Evolutionary conservation across 2,797 vertebrate species (phyloP).

Genomic region (Melanotaenia nigrans): DNA sequence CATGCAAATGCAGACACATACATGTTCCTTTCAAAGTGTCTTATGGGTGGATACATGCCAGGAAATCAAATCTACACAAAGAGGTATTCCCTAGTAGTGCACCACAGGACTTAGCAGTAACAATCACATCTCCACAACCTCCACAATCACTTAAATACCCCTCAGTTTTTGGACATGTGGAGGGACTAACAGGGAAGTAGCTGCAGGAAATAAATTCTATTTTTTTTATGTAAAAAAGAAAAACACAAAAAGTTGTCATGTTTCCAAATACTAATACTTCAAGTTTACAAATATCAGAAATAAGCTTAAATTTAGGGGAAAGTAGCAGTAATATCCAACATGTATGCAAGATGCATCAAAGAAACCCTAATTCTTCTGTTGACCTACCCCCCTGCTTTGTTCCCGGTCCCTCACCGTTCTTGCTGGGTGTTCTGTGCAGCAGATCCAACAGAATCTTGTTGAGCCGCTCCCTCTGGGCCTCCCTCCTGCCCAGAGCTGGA

Average conservation of each 20-base stretch:
- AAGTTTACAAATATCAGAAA: constrained; percentile 26
- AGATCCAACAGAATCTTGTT: constrained; percentile 94
- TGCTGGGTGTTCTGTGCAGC: constrained; percentile 93
- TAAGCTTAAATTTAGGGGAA: background rate
- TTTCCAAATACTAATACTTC: background rate
- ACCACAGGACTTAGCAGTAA: too few species aligned
- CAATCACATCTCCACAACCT: too few species aligned
- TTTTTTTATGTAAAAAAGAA: too few species aligned
- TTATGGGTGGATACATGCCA: background rate
- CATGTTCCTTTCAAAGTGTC: background rate
- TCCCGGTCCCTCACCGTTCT: constrained; percentile 90
- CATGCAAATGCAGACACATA: background rate
- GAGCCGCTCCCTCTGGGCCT: constrained; percentile 90
- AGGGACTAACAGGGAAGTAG: too few species aligned
- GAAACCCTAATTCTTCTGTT: constrained; percentile 44
- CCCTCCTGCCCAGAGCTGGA: constrained; percentile 85
- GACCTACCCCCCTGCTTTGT: constrained; percentile 71
- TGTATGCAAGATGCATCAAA: constrained; percentile 14
- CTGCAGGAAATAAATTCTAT: too few species aligned
- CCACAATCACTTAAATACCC: too few species aligned
- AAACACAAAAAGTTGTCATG: too few species aligned
- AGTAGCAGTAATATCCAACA: background rate
- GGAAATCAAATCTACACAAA: background rate
- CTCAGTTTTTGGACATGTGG: too few species aligned
- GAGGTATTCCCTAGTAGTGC: background rate